phyloP scores from a whole-genome alignment of 2,888 invertebrate genomes.

The Stenurella melanura region DNA sequence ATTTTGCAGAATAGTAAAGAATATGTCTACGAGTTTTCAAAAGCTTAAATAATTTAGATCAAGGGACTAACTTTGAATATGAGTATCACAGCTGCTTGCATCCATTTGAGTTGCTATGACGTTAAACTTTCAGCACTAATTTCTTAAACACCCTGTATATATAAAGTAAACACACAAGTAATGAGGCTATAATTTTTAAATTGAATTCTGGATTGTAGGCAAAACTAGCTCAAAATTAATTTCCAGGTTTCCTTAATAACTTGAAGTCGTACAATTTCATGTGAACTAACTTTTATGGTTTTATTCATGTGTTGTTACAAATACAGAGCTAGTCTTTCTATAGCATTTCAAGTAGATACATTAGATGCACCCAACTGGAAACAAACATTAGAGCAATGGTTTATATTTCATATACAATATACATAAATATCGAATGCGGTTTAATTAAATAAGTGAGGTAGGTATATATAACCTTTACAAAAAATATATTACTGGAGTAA shows the following conservation, averaged over 20 bases:
- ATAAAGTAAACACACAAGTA: neutral
- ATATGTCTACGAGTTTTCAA: no score
- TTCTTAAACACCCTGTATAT: neutral
- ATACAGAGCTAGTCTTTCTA: constrained; percentile 9
- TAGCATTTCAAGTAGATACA: constrained; percentile 11
- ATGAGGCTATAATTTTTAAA: neutral
- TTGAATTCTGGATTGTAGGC: neutral
- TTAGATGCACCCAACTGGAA: neutral
- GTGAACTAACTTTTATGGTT: constrained; percentile 35
- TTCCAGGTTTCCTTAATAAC: constrained; percentile 29
- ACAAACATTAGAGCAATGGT: neutral
- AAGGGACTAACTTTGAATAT: no score
- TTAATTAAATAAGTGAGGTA: no score
- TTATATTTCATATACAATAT: no score
- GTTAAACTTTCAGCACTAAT: no score
- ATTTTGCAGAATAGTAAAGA: no score
- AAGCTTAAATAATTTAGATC: no score
- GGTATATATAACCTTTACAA: no score
- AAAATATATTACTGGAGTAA: no score
- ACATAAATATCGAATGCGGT: no score
- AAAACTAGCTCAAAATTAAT: constrained; percentile 19
- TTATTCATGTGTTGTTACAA: constrained; percentile 25
- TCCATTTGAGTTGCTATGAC: no score
- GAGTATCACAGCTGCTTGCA: no score
- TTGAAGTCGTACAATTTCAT: constrained; percentile 30